Evolutionary conservation across 2,888 invertebrate genomes (phyloP).

Genomic region (Alentia gelatinosa): DNA sequence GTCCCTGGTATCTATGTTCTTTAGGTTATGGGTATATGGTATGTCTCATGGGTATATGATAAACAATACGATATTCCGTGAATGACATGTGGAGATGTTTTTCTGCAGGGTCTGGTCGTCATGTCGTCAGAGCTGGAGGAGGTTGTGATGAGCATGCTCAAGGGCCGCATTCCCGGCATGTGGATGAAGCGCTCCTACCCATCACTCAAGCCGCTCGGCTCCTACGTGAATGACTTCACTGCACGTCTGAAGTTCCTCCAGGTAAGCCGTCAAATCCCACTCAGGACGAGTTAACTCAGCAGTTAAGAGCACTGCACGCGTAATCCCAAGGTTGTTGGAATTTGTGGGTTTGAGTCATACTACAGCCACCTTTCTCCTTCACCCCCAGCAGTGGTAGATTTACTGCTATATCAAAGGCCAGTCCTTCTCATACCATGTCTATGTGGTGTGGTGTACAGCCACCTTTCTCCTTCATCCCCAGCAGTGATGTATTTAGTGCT

Average conservation of each 20-base stretch:
- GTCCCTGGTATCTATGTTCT: background rate
- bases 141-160: constrained; percentile 90
- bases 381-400: no score
- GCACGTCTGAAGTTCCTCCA: constrained; percentile 84
- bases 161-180: constrained; percentile 85
- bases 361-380: no score
- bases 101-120: constrained; percentile 88
- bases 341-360: no score
- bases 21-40: background rate
- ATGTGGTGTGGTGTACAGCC: no score
- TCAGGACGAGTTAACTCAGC: background rate
- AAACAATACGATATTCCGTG: background rate
- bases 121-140: constrained; percentile 93
- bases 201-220: constrained; percentile 81
- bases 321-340: no score
- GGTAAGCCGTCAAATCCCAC: no score
- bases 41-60: background rate
- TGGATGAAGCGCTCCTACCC: constrained; percentile 82
- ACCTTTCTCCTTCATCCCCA: no score
- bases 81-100: background rate
- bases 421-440: no score
- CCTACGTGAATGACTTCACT: constrained; percentile 81
- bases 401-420: no score
- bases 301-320: no score
- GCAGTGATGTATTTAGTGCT: no score